Evolutionary conservation across 1,140 invertebrate genomes (phyloP).

Genomic region (Leguminivora glycinivorella): DNA sequence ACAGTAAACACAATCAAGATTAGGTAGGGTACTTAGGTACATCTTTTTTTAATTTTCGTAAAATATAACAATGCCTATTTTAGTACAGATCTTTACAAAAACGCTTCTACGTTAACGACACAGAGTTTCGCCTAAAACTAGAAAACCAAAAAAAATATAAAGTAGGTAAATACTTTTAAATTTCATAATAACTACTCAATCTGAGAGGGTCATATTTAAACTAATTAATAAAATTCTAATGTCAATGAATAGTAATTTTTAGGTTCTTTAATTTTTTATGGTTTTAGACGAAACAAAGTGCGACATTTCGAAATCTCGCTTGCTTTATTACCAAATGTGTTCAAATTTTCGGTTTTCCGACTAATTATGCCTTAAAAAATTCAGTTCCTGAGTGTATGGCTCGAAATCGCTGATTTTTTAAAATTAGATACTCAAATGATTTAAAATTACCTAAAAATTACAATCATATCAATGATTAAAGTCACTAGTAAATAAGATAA

Average conservation of each 20-base stretch:
- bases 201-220: no score
- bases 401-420: neutral
- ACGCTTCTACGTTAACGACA: neutral
- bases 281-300: neutral
- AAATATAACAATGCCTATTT: neutral
- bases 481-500: neutral
- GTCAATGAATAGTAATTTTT: no score
- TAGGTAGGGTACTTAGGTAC: no score
- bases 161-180: no score
- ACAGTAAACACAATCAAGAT: no score
- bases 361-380: neutral
- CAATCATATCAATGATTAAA: neutral
- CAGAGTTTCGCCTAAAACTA: constrained; percentile 1
- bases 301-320: constrained; percentile 11
- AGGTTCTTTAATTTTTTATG: neutral
- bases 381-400: neutral
- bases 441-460: neutral
- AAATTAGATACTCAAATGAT: neutral
- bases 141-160: neutral
- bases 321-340: neutral
- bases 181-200: no score
- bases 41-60: neutral
- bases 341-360: neutral
- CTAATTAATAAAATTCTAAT: no score
- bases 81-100: neutral